phyloP scores from a whole-genome alignment of 2,113 vertebrate species.

The Gobio gobio region DNA sequence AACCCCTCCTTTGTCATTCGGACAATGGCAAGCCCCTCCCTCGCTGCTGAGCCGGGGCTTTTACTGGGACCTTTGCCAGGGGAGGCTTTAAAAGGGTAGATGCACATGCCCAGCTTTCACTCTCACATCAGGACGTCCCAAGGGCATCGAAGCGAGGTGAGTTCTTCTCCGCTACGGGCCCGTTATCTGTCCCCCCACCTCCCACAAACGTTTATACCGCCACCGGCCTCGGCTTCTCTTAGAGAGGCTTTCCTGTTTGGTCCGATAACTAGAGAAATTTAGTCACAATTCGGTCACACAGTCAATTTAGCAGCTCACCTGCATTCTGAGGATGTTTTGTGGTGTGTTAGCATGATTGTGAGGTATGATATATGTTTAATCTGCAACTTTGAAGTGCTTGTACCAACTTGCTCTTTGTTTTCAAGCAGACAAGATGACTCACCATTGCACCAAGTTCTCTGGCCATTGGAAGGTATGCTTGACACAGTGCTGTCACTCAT shows the following conservation, averaged over 20 bases:
- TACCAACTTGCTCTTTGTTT: slow-evolving; percentile 33
- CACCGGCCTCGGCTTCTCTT: not conserved
- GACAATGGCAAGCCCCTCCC: slow-evolving; percentile 69
- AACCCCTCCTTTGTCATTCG: slow-evolving; percentile 71
- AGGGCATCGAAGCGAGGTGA: slow-evolving; percentile 77
- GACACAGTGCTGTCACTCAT: not conserved
- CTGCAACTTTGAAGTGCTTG: not conserved
- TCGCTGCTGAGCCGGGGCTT: slow-evolving; percentile 71
- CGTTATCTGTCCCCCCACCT: not conserved
- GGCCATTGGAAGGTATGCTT: slow-evolving; percentile 88
- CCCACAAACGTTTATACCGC: not conserved
- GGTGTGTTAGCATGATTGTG: not conserved
- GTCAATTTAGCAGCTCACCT: not conserved
- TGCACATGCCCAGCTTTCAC: slow-evolving; percentile 70
- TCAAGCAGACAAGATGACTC: slow-evolving; percentile 80
- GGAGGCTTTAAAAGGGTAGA: slow-evolving; percentile 83
- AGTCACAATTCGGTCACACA: not conserved
- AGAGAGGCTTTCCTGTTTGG: not conserved
- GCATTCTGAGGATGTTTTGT: not conserved
- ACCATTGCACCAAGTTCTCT: slow-evolving; percentile 86
- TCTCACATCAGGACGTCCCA: slow-evolving; percentile 74
- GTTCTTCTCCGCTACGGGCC: slow-evolving; percentile 61
- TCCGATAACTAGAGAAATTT: not conserved
- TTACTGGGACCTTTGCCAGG: slow-evolving; percentile 74
- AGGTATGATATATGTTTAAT: not conserved